These are phyloP conservation scores for Chionoecetes opilio DNA, from an alignment of 1,140 invertebrate genomes.

Conservation along the genomic window DNA sequence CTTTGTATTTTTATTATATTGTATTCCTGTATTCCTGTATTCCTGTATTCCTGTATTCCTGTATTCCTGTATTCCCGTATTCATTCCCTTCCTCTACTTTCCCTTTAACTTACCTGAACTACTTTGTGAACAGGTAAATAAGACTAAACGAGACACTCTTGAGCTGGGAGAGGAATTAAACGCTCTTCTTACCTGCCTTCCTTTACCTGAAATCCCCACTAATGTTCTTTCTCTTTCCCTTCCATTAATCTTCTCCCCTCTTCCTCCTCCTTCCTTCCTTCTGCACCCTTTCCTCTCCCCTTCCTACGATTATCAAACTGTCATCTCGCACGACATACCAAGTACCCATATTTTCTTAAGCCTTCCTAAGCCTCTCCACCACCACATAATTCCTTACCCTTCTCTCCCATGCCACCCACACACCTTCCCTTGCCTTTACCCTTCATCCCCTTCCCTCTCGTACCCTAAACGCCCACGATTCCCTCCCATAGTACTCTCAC, in stretches of 20 bases:
- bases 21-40: too few relatives aligned
- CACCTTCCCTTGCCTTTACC: neutral
- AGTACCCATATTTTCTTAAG: conserved; percentile 14
- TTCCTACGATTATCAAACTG: neutral
- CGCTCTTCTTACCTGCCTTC: too few relatives aligned
- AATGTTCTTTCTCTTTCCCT: neutral
- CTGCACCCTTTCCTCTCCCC: neutral
- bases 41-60: too few relatives aligned
- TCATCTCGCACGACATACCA: neutral
- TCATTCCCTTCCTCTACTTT: too few relatives aligned
- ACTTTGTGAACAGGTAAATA: too few relatives aligned
- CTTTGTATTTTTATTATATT: too few relatives aligned
- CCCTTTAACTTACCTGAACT: too few relatives aligned
- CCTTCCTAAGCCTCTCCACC: neutral
- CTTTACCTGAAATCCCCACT: neutral
- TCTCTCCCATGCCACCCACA: neutral
- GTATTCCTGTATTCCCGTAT: too few relatives aligned
- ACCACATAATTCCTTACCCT: too few relatives aligned
- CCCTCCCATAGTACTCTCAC: neutral
- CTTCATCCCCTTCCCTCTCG: neutral
- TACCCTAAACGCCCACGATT: neutral
- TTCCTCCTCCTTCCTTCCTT: neutral
- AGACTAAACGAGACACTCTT: too few relatives aligned
- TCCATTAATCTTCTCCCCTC: neutral
- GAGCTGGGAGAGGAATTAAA: too few relatives aligned